Base-by-base conservation (phyloP, 2,888 invertebrate species). In the Eilema depressum region DNA sequence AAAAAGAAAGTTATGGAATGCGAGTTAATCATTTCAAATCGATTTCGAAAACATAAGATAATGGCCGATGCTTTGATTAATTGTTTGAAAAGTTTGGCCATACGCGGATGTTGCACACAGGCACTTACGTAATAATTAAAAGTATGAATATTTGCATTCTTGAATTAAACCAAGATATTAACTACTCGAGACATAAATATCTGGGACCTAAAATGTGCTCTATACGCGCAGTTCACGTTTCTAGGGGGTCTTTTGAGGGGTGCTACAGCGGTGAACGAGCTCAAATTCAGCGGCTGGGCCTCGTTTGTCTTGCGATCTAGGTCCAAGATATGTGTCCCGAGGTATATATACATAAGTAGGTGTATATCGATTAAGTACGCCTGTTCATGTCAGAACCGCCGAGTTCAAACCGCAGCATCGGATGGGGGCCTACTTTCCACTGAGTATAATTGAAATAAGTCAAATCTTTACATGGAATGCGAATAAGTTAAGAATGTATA, bases 401-500 rank as follows among this genome's bases (percentile, higher is more conserved):
- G 47, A 53, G 68, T 69, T 66, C 69, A 82, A 83, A 79, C 78
- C 74, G 75, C 76, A 84, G 80, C 76, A 82, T 25, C 28, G n/a
- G 23, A 37, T 72, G 71, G 68, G 77, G 76, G 62, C 56, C 67
- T 75, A 72, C 78, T 77, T 75, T 71, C 75, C 72, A 75, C 68
- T 41, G 68, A 78, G 75, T 68, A 72, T 78, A 79, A 83, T 77
- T 79, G 78, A 76, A 79, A 78, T 81, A 79, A 82, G 79, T 77
- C 80, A 81, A 81, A 82, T 78, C 79, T 82, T 73, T 53, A 53
- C 74, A 75, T 76, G 75, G 70, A 76, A 70, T 72, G 75, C 75
- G 84, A 79, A 83, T 81, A 84, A 86, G 84, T 85, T 86, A 84
- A 85, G 86, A 87, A 85, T 83, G 84, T 86, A 83, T 83, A 85